Evolutionary conservation across 2,113 vertebrate species (phyloP).

Genomic region (Pluvialis apricaria): DNA sequence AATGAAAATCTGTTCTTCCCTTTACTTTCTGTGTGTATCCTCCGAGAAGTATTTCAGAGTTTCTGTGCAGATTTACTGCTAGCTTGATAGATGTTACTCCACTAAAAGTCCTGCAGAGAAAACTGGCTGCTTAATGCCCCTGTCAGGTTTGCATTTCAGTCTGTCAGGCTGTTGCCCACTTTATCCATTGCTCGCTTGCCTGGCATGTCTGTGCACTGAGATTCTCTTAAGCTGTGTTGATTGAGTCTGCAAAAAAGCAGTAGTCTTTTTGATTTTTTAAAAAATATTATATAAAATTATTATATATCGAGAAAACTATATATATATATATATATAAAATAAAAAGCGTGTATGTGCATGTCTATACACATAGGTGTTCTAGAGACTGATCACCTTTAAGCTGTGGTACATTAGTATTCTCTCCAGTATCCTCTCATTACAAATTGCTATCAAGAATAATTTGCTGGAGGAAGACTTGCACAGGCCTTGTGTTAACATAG

Average conservation of each 20-base stretch:
- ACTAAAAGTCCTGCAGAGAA: background rate
- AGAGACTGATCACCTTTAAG: background rate
- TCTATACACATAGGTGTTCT: background rate
- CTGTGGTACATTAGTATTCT: background rate
- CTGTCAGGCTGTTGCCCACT: background rate
- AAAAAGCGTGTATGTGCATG: background rate
- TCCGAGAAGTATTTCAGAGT: background rate
- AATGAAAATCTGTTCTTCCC: background rate
- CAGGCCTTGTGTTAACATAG: background rate
- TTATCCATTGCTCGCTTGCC: background rate
- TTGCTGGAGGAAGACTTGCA: background rate
- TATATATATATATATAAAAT: background rate
- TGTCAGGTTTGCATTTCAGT: background rate
- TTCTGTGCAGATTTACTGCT: background rate
- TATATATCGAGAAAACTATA: background rate
- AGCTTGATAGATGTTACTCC: background rate
- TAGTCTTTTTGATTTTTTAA: background rate
- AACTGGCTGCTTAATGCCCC: background rate
- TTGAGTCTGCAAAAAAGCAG: background rate
- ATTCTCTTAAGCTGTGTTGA: background rate
- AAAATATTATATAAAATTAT: background rate
- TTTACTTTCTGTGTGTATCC: background rate
- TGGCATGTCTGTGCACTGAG: background rate
- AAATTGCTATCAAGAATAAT: background rate
- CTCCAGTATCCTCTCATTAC: background rate